Conservation (phyloP, 2,113 vertebrate genomes). For the Oenanthe melanoleuca region DNA sequence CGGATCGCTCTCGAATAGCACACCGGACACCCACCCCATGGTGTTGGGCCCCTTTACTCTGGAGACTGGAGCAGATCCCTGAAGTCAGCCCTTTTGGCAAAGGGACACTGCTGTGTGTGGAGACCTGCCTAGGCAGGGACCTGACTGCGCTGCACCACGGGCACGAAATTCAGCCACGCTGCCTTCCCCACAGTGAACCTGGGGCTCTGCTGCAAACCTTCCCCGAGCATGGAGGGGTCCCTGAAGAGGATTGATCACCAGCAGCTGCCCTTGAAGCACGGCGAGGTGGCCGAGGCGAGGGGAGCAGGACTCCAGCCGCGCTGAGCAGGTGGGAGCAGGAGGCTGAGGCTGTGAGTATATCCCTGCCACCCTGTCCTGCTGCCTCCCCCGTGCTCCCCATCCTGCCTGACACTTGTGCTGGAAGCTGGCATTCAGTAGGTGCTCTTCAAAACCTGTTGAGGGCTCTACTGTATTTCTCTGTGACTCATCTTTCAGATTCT, state of each 20-base stretch:
- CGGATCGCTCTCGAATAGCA: not conserved
- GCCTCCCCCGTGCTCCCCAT: not conserved
- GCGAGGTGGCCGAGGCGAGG: not conserved
- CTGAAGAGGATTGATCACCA: not conserved
- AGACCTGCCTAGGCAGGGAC: not conserved
- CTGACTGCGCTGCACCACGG: not conserved
- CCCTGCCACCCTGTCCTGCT: not conserved
- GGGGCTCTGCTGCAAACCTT: not conserved
- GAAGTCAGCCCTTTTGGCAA: not conserved
- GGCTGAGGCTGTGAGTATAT: not conserved
- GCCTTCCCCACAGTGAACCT: not conserved
- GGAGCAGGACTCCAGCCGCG: accelerated
- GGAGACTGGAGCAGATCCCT: not conserved
- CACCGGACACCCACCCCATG: accelerated
- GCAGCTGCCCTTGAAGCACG: not conserved
- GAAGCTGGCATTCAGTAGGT: not conserved
- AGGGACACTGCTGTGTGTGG: not conserved
- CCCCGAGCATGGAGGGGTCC: accelerated
- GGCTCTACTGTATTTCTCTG: not conserved
- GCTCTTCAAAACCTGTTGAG: not conserved
- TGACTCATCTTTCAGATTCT: not conserved
- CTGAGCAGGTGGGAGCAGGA: not conserved
- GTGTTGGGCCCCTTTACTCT: not conserved
- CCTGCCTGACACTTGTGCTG: not conserved
- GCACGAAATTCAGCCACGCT: accelerated